A percentile compares a stretch with the other conserved stretches of the same genome.
Evolutionary conservation across 2,888 invertebrate genomes (phyloP).

Genomic region (Melipona beecheii): DNA sequence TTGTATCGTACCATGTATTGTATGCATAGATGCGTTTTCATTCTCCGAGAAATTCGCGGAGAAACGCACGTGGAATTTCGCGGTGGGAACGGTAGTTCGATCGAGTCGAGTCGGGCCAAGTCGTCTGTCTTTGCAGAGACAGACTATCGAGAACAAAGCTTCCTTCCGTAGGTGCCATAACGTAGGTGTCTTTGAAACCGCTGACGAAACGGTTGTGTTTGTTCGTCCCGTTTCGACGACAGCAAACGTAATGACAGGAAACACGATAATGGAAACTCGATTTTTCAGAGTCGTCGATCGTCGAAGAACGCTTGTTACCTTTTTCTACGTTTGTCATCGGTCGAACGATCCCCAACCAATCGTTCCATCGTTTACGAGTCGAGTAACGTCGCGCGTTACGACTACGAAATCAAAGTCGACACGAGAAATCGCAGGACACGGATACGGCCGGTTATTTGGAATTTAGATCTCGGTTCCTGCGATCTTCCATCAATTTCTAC

Average conservation of each 20-base stretch:
- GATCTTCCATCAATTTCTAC: background rate
- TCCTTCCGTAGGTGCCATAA: conserved; percentile 59
- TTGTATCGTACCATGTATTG: too few relatives aligned
- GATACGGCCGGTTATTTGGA: background rate
- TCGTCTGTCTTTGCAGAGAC: too few relatives aligned
- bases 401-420: background rate
- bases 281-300: background rate
- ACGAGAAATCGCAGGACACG: background rate
- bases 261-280: background rate
- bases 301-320: background rate
- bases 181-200: conserved; percentile 55
- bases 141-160: conserved; percentile 29
- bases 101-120: conserved; percentile 11
- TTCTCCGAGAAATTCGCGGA: background rate
- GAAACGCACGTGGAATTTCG: background rate
- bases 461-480: background rate
- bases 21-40: background rate
- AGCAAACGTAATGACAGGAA: too few relatives aligned
- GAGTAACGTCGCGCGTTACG: background rate
- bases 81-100: background rate
- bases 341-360: background rate
- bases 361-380: background rate
- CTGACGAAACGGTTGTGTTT: conserved; percentile 15
- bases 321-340: background rate
- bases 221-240: conserved; percentile 6